phyloP scores from a whole-genome alignment of 1,140 invertebrate species.

The Scaptomyza graminum region DNA sequence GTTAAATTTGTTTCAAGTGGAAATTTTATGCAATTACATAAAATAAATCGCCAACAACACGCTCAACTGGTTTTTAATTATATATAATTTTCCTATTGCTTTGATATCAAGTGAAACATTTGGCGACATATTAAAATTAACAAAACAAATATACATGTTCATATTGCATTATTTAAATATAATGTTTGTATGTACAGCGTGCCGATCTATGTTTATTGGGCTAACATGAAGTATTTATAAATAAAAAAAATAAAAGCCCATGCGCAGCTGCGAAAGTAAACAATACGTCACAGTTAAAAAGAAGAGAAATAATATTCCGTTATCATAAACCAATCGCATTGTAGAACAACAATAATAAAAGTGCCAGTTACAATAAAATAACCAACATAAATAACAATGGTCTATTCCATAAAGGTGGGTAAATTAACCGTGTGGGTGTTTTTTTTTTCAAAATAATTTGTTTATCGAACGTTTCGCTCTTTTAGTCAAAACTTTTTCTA shows the following conservation, averaged over 20 bases:
- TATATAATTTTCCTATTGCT: constrained; percentile 1
- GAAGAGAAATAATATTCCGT: background rate
- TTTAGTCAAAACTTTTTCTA: too few relatives aligned
- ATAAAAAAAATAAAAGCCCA: constrained; percentile 19
- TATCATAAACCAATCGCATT: background rate
- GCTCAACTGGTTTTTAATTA: constrained; percentile 30
- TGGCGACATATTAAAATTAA: constrained; percentile 14
- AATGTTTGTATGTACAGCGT: background rate
- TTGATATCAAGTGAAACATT: constrained; percentile 16
- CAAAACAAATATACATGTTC: constrained; percentile 8
- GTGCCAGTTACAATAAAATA: constrained; percentile 3
- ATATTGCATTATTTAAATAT: background rate
- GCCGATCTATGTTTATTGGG: background rate
- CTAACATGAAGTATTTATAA: constrained; percentile 9
- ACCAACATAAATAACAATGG: constrained; percentile 46
- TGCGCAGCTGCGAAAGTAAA: constrained; percentile 1
- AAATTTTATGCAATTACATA: constrained; percentile 33
- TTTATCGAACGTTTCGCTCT: too few relatives aligned
- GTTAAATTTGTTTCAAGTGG: constrained; percentile 22
- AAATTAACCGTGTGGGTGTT: background rate
- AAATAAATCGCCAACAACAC: constrained; percentile 2
- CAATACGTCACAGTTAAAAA: constrained; percentile 7
- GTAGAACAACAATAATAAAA: constrained; percentile 13
- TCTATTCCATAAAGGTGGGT: constrained; percentile 73
- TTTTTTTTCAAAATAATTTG: too few relatives aligned